Conservation (phyloP, 2,888 invertebrate species). For the Lasius fuliginosus region DNA sequence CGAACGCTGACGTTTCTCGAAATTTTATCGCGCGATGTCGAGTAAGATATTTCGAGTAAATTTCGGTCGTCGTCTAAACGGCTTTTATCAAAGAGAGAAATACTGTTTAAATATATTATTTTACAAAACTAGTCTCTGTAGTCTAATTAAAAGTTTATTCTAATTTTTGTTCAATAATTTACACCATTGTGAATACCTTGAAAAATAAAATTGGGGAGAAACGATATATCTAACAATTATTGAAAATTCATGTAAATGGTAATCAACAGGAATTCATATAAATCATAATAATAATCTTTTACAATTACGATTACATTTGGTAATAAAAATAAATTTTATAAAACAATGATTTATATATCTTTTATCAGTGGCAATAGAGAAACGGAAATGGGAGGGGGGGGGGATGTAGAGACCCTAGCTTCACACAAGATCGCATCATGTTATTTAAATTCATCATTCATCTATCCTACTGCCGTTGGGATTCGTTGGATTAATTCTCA, state of each 20-base stretch:
- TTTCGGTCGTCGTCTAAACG: neutral
- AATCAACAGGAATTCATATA: neutral
- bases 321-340: neutral
- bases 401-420: constrained; percentile 28
- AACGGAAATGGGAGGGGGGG: neutral
- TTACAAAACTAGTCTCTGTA: neutral
- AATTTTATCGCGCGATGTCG: constrained; percentile 14
- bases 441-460: constrained; percentile 55
- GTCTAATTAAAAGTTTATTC: neutral
- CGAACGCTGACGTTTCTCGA: neutral
- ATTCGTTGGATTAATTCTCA: constrained; percentile 66
- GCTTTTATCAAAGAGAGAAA: neutral
- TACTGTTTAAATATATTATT: neutral
- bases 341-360: constrained; percentile 10
- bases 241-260: neutral
- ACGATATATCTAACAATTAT: neutral
- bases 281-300: neutral
- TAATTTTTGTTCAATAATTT: constrained; percentile 4
- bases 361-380: constrained; percentile 3
- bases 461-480: constrained; percentile 45
- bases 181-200: too few relatives aligned
- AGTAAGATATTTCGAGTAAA: constrained; percentile 23
- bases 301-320: neutral
- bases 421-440: constrained; percentile 51
- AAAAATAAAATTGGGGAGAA: neutral